Conservation (phyloP, 2,113 vertebrate genomes). For the Dryoscopus gambensis region DNA sequence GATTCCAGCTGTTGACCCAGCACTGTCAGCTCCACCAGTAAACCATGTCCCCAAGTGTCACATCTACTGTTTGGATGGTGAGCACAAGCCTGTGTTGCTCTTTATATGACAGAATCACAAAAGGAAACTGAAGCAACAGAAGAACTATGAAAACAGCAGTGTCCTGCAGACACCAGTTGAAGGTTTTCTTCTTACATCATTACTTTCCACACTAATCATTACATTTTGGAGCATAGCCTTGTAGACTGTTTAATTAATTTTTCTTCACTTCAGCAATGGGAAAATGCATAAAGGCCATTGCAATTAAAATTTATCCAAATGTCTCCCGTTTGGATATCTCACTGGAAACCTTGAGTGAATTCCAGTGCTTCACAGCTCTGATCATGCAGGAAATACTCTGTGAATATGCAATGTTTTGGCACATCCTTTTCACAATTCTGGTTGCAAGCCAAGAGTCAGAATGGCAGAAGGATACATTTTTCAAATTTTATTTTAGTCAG, state of each 20-base stretch:
- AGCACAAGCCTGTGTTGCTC: background rate
- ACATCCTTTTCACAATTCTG: background rate
- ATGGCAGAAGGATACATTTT: conserved; percentile 9
- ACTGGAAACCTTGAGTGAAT: conserved; percentile 27
- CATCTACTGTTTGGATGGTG: background rate
- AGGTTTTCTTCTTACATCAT: background rate
- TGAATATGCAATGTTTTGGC: conserved; percentile 17
- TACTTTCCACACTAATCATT: background rate
- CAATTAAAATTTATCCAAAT: conserved; percentile 3
- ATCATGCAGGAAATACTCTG: background rate
- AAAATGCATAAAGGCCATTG: background rate
- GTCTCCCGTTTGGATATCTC: background rate
- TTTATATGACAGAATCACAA: background rate
- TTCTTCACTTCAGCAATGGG: background rate
- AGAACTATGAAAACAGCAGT: background rate
- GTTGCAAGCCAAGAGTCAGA: background rate
- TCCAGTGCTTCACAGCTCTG: background rate
- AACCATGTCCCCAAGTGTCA: background rate
- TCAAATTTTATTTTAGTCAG: conserved; percentile 6
- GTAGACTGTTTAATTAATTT: conserved; percentile 9
- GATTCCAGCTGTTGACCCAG: background rate
- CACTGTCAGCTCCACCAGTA: background rate
- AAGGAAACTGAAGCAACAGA: background rate
- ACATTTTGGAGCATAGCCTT: background rate
- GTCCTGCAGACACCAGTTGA: background rate